Base-by-base conservation (phyloP, 2,113 vertebrate genomes). In the Silurus asotus region DNA sequence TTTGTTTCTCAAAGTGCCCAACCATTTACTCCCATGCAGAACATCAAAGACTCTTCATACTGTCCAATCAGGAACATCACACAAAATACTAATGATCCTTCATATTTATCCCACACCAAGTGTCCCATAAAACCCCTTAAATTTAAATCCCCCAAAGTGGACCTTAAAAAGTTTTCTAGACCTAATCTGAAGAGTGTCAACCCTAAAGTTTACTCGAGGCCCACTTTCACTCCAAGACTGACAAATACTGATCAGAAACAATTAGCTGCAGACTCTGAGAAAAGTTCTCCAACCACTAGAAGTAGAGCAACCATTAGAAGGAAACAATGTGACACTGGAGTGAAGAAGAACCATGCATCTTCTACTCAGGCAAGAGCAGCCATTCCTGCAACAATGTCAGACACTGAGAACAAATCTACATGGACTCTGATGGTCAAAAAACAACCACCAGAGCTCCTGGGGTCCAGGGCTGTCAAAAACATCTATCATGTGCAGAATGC, bases 121-220 rank as follows among this genome's bases (percentile, higher is more conserved):
- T 48, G 74, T 69, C 9, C 25, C 59, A 9, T 49, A 7, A 89
- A 84, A 49, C 25, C 90, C 0, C 9, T 6, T 0, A 6, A 23
- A 10, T n/a, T 59, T 67, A 87, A 84, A 61, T 17, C 80, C 0
- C n/a, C 48, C 83, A 92, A 84, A 84, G 11, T 48, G 0, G 65
- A 83, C 2, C 7, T 58, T 1, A 93, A 91, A 65, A 86, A 80
- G 62, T 84, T 85, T 15, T 86, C 90, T 70, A 92, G 87, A 80
- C 65, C 82, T 59, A 90, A 92, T 69, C 65, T 91, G 8, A 93
- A 87, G 83, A 9, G 91, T 9, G 55, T 90, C 45, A 91, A 90
- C 56, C 83, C 92, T 65, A 94, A 93, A 89, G 83, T 90, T 0
- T 87, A 86, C 23, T 92, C 91, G 6, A 65, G 88, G 45, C 58